Conservation (phyloP, 2,113 vertebrate species). For the Prionailurus viverrinus region DNA sequence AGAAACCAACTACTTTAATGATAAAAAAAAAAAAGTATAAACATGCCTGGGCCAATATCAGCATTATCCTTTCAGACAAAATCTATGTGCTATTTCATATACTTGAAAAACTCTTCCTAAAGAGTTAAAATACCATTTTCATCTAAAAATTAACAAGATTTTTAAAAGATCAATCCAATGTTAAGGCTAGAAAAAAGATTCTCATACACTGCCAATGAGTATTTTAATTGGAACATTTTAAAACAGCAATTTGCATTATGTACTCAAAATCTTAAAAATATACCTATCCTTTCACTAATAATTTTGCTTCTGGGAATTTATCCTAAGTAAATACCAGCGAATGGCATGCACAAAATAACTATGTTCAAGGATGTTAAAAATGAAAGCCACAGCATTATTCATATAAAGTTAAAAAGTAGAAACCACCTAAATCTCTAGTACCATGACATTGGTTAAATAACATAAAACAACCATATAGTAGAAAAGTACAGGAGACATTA, state of each 20-base stretch:
- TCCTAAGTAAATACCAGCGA: conserved; percentile 6
- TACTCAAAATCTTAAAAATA: not conserved
- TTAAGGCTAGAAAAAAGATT: conserved; percentile 5
- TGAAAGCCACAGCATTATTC: not conserved
- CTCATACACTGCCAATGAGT: not conserved
- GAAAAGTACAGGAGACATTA: not conserved
- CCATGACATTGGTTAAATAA: not conserved
- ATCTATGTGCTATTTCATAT: not conserved
- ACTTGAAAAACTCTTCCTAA: conserved; percentile 38
- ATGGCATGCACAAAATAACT: not conserved
- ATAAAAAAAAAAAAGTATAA: not conserved
- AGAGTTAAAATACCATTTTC: conserved; percentile 49
- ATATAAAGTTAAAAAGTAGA: conserved; percentile 37
- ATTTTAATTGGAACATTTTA: conserved; percentile 32
- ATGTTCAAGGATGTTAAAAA: conserved; percentile 1
- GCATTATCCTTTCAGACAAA: not conserved
- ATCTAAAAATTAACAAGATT: conserved; percentile 21
- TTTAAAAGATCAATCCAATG: not conserved
- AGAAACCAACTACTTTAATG: conserved; percentile 56
- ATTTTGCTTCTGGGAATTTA: conserved; percentile 44
- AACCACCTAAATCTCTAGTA: not conserved
- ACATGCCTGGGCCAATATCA: conserved; percentile 5
- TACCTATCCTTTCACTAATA: not conserved
- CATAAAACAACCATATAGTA: conserved; percentile 4
- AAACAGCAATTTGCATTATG: conserved; percentile 1